Base-by-base conservation (phyloP, 2,888 invertebrate species). In the Eupsilia transversa region DNA sequence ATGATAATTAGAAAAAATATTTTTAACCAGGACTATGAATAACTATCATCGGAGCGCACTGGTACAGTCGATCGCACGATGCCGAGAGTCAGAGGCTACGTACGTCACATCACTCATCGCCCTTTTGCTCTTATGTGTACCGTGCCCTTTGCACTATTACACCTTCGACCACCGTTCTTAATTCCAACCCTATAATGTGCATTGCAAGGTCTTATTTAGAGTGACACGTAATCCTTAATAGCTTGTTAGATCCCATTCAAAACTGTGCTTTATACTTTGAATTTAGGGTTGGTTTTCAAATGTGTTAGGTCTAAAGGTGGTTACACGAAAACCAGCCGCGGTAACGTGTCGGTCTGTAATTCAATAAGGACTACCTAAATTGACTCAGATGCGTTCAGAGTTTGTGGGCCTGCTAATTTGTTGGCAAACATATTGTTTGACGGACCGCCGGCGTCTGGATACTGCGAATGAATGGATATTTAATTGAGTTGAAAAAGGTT, bases 361-460 rank as follows among this genome's bases (percentile, higher is more conserved):
- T 95, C 94, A 95, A 95, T 96, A 95, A 96, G 94, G 94, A 92
- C 93, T 92, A 91, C 94, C 94, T 91, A 95, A 95, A 95, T 95
- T 95, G 94, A 94, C 93, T 95, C 92, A 91, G 94, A 96, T 95
- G 94, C 92, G 93, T 90, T 91, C 89, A 86, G 92, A 93, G 94
- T 94, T 93, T 94, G 94, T 90, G 94, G 93, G 72, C 86, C 89
- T 88, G 90, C 93, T 94, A 95, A 95, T 95, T 95, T 94, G 94
- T 93, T 94, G 87, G 93, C 92, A 94, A 95, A 95, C 94, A 94
- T 94, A 94, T 94, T 94, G 93, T 93, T 93, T 92, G 94, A 93
- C 89, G 91, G 91, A 89, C 79, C 72, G 79, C 83, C 79, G 68
- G 64, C 66, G 74, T 79, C 78, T 77, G 77, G 71, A 84, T 82